These are phyloP conservation scores for Poeciliopsis paucimaculata DNA, from an alignment of 2,797 vertebrate genomes.

Conservation along the genomic window DNA sequence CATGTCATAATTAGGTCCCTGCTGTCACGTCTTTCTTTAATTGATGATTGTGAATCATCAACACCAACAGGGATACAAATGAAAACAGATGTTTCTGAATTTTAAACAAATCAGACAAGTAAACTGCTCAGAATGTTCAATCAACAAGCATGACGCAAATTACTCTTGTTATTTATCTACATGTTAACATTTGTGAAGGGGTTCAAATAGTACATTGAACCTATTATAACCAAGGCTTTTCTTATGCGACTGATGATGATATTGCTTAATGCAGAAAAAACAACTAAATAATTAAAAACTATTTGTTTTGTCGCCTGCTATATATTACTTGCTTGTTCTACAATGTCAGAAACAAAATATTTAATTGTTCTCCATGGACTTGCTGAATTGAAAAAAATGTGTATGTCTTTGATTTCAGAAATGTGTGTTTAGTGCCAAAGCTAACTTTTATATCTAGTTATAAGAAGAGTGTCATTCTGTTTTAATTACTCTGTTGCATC, in stretches of 20 bases:
- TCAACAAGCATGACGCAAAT: slow-evolving; percentile 10
- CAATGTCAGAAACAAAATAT: not conserved
- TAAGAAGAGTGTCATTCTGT: not conserved
- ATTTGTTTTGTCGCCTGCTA: not conserved
- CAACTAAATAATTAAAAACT: not conserved
- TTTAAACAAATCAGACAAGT: slow-evolving; percentile 27
- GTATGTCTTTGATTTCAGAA: not conserved
- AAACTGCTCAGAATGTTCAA: slow-evolving; percentile 14
- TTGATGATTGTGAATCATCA: slow-evolving; percentile 58
- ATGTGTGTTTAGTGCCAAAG: not conserved
- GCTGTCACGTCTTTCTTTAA: slow-evolving; percentile 41
- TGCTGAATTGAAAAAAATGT: not conserved
- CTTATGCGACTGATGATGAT: not conserved
- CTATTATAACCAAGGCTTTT: not conserved
- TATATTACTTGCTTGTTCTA: not conserved
- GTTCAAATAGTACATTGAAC: not conserved
- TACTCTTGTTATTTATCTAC: not conserved
- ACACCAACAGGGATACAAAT: slow-evolving; percentile 41
- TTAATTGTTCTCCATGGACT: not conserved
- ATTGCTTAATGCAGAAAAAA: slow-evolving; percentile 1
- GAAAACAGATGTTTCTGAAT: slow-evolving; percentile 59
- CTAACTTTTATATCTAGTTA: not conserved
- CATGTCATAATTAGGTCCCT: slow-evolving; percentile 52
- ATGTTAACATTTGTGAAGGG: not conserved
- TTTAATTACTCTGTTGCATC: not conserved